Conservation (phyloP, 92 coral and sea anemone species). For the Isaurus tuberculatus region DNA sequence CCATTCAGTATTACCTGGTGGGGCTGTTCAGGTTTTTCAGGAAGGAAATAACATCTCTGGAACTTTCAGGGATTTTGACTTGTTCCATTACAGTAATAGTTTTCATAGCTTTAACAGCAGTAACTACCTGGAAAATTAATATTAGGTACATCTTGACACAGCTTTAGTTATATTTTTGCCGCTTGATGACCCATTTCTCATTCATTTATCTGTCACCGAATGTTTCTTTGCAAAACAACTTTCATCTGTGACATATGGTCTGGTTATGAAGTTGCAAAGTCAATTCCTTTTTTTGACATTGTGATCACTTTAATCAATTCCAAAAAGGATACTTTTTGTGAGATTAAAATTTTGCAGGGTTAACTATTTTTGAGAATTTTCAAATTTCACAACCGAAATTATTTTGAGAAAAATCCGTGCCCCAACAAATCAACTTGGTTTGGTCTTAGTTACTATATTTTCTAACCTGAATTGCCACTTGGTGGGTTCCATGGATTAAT, state of each 20-base stretch:
- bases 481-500: slow-evolving; percentile 61
- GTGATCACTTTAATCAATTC: slow-evolving; percentile 1
- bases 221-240: slow-evolving; percentile 14
- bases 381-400: slow-evolving; percentile 1
- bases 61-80: slow-evolving; percentile 23
- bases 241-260: neutral
- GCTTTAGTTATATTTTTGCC: slow-evolving; percentile 1
- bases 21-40: slow-evolving; percentile 42
- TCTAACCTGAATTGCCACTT: no score
- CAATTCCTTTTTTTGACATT: neutral
- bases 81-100: slow-evolving; percentile 40
- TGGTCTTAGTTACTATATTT: no score
- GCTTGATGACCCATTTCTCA: slow-evolving; percentile 8
- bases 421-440: no score
- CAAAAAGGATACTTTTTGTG: neutral
- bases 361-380: slow-evolving; percentile 11
- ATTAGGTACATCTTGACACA: neutral
- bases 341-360: slow-evolving; percentile 14
- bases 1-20: slow-evolving; percentile 28
- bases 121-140: slow-evolving; percentile 45
- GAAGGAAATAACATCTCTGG: slow-evolving; percentile 28
- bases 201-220: slow-evolving; percentile 5
- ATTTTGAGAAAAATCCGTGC: no score
- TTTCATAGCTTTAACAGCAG: slow-evolving; percentile 60
- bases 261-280: slow-evolving; percentile 14